These are phyloP conservation scores for Willisornis vidua DNA, from an alignment of 2,113 vertebrate species.

Conservation along the genomic window DNA sequence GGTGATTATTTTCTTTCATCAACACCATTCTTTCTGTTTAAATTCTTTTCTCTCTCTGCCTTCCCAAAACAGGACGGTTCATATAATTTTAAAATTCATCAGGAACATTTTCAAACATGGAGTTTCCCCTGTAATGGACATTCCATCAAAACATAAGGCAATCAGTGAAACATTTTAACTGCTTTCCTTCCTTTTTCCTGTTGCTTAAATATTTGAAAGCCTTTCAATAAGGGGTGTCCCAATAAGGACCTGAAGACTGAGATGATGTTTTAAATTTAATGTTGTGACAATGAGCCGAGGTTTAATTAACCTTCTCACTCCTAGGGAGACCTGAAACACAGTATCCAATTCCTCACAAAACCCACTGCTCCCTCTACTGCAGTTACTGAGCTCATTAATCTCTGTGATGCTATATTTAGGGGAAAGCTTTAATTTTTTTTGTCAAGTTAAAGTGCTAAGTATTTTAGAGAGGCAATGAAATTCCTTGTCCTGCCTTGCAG, in stretches of 20 bases:
- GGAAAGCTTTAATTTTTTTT: not conserved
- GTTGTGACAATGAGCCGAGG: not conserved
- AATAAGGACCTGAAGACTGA: not conserved
- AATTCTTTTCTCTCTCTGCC: not conserved
- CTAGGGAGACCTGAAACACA: not conserved
- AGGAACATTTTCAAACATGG: not conserved
- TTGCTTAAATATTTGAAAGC: not conserved
- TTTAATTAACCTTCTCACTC: slow-evolving; percentile 31
- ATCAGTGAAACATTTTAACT: not conserved
- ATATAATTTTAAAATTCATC: not conserved
- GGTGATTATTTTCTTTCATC: not conserved
- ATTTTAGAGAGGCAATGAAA: not conserved
- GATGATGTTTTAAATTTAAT: not conserved
- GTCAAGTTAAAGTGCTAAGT: not conserved
- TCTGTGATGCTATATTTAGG: not conserved
- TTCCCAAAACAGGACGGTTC: not conserved
- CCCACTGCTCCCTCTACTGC: not conserved
- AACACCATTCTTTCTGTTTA: not conserved
- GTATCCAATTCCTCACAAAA: not conserved
- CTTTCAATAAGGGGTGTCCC: not conserved
- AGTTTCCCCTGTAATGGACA: not conserved
- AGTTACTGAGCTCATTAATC: slow-evolving; percentile 19
- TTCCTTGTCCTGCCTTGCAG: not conserved
- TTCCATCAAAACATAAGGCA: not conserved
- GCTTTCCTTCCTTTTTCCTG: not conserved